phyloP scores from a whole-genome alignment of 2,113 vertebrate genomes.

The Trinectes maculatus region DNA sequence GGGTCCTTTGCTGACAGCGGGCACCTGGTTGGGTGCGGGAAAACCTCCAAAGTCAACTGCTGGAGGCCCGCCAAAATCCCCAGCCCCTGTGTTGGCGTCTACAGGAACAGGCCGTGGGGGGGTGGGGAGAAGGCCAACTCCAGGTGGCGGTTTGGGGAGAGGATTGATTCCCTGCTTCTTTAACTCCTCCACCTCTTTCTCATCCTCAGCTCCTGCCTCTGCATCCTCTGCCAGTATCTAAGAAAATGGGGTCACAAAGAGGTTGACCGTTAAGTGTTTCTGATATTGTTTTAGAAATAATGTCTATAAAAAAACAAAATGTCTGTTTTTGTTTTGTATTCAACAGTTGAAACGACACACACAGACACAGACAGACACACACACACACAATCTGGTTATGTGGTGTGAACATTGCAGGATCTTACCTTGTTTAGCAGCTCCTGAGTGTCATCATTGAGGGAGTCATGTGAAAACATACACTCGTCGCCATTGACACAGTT shows the following conservation, averaged over 20 bases:
- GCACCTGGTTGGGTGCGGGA: slow-evolving; percentile 67
- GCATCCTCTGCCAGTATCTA: slow-evolving; percentile 95
- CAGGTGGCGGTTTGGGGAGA: slow-evolving; percentile 87
- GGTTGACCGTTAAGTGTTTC: not conserved
- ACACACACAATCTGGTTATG: too few relatives aligned
- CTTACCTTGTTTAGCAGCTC: slow-evolving; percentile 93
- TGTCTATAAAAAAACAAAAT: too few relatives aligned
- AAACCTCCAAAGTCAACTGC: slow-evolving; percentile 54
- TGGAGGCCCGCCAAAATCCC: slow-evolving; percentile 69
- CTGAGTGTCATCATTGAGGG: slow-evolving; percentile 89
- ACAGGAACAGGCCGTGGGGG: slow-evolving; percentile 80
- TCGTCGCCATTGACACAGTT: slow-evolving; percentile 94
- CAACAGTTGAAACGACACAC: too few relatives aligned
- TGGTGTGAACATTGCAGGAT: too few relatives aligned
- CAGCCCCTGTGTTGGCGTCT: slow-evolving; percentile 72
- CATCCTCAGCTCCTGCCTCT: slow-evolving; percentile 93
- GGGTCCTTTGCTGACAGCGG: slow-evolving; percentile 61
- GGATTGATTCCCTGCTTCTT: slow-evolving; percentile 97
- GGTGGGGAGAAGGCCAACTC: slow-evolving; percentile 87
- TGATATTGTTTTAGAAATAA: not conserved
- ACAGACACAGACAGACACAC: too few relatives aligned
- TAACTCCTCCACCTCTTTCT: slow-evolving; percentile 96
- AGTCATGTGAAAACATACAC: slow-evolving; percentile 96
- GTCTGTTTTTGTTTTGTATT: too few relatives aligned
- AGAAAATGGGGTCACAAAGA: not conserved